Evolutionary conservation across 30 jellyfish, hydroid and myxozoan genomes (phyloP), one percentile per base, ranked within the genome.

Genomic region (Cassiopea xamachana): DNA sequence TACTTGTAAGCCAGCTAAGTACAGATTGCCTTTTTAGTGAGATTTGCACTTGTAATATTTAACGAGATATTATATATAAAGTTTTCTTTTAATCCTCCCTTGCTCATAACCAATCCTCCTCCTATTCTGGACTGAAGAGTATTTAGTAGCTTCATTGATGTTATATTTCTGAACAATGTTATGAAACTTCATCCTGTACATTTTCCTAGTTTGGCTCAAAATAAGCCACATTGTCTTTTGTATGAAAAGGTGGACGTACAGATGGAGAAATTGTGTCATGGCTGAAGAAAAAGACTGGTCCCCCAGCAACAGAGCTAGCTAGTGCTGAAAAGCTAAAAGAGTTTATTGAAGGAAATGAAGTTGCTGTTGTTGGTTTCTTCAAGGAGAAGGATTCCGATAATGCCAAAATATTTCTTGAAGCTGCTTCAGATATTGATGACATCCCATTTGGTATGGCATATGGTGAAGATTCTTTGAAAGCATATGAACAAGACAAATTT

Each of bases 211-310:
- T 55, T 27, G 39, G 39, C 39, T 27, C 64, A 55, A 10, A 55
- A 55, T 55, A 55, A 55, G 7, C 64, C 64, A 55, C 64, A 55
- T 55, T 55, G 7, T 10, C 12, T 55, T 55, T 55, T 55, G 12
- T 55, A 10, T 10, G 15, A 64, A 1, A 2, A 96, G 99, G 99
- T 82, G 99, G 99, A 17, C 78, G 99, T 79, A 96, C 99, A 61
- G 81, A 90, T 17, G 91, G 84, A 15, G 99, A 96, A 88, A 96
- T 96, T 82, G 97, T 96, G 19, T 19, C 87, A 60, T 96, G 99
- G 99, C 46, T 96, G 87, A 96, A 96, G 79, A 96, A 96, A 92
- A 96, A 96, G 90, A 96, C 99, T 72, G 99, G 99, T 2, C 99
- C 99, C 51, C 97, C 99, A 71, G 98, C 98, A 73, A 81, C 75